Conservation (phyloP, 2,888 invertebrate species). For the Leucophenga montana region DNA sequence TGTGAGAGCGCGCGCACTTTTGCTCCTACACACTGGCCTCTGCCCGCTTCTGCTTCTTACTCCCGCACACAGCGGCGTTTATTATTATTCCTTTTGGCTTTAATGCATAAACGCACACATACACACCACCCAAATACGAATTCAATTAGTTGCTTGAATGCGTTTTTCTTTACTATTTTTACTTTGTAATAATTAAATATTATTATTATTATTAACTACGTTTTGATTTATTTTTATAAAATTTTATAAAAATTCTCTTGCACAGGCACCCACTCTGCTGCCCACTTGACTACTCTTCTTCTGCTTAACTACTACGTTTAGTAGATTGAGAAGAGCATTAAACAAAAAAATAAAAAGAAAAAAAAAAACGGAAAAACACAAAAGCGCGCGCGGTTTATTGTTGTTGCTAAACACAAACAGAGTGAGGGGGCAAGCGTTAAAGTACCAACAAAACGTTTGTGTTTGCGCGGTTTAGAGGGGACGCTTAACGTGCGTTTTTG, state of each 20-base stretch:
- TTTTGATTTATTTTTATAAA: too few relatives aligned
- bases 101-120: background rate
- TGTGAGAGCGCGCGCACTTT: background rate
- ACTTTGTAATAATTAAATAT: background rate
- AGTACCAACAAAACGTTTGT: background rate
- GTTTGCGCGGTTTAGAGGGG: background rate
- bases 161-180: background rate
- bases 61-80: too few relatives aligned
- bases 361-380: too few relatives aligned
- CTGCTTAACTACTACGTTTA: background rate
- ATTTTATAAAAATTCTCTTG: background rate
- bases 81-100: background rate
- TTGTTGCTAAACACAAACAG: background rate
- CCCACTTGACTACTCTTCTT: background rate
- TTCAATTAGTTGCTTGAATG: too few relatives aligned
- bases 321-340: too few relatives aligned
- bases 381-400: background rate
- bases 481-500: slow-evolving; percentile 32
- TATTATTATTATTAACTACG: too few relatives aligned
- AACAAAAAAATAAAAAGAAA: too few relatives aligned
- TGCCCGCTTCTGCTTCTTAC: background rate
- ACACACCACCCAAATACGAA: background rate
- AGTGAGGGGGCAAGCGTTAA: background rate
- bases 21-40: slow-evolving; percentile 1
- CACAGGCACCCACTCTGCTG: too few relatives aligned